Conservation (phyloP, 1,140 invertebrate species). For the Vanessa atalanta region DNA sequence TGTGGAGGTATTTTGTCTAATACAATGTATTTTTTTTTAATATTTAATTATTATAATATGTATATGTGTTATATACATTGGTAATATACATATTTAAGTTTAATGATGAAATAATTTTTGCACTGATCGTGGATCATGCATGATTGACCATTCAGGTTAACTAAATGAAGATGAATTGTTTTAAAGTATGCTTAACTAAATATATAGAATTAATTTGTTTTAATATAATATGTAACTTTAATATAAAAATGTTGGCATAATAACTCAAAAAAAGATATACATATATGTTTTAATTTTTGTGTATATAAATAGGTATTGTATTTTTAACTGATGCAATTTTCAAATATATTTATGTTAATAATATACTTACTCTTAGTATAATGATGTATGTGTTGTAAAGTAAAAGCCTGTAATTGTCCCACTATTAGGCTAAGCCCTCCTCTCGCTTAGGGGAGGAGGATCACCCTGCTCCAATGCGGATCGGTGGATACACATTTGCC, state of each 20-base stretch:
- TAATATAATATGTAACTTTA: background rate
- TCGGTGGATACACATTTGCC: too few relatives aligned
- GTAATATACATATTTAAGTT: background rate
- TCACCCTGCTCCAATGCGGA: too few relatives aligned
- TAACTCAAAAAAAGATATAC: background rate
- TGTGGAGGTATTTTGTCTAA: constrained; percentile 2
- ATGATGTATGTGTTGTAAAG: too few relatives aligned
- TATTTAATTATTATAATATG: background rate
- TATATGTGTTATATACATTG: constrained; percentile 7
- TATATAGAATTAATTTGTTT: background rate
- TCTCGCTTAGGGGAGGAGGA: too few relatives aligned
- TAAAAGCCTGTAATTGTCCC: too few relatives aligned
- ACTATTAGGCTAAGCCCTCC: too few relatives aligned
- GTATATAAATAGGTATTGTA: too few relatives aligned
- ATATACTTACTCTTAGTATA: too few relatives aligned
- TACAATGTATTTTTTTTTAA: background rate
- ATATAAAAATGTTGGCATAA: background rate
- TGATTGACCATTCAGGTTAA: background rate
- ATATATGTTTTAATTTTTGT: too few relatives aligned
- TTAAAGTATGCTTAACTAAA: background rate
- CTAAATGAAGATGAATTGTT: background rate
- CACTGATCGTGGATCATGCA: background rate
- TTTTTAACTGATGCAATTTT: too few relatives aligned
- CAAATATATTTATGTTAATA: too few relatives aligned
- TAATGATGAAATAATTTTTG: background rate